These are phyloP conservation scores for Pseudocheirus occidentalis DNA, from an alignment of 2,797 vertebrate genomes.

Conservation along the genomic window DNA sequence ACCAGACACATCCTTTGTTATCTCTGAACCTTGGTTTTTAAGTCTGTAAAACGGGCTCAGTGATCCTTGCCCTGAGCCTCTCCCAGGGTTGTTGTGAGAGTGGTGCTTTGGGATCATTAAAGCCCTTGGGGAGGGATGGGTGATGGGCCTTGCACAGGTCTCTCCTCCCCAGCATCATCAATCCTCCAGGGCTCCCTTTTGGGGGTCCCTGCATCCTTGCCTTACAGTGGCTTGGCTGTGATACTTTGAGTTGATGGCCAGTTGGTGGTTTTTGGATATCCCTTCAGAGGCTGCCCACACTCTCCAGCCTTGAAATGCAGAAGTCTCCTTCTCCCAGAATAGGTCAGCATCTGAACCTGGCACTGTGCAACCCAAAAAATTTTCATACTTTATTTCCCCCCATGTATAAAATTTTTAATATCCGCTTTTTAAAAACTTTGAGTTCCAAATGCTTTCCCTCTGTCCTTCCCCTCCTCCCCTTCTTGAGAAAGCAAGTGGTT, in stretches of 20 bases:
- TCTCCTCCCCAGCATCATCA: neutral
- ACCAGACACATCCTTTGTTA: no score
- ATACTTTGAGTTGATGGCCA: neutral
- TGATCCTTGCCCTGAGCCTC: neutral
- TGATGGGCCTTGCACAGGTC: no score
- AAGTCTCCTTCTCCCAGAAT: neutral
- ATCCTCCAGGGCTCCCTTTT: neutral
- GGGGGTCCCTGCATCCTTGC: no score
- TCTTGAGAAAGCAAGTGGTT: neutral
- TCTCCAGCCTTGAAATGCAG: neutral
- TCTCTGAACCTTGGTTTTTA: neutral
- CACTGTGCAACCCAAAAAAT: slow-evolving; percentile 46
- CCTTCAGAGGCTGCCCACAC: neutral
- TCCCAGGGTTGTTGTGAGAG: no score
- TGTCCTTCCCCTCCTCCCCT: neutral
- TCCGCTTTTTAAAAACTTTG: neutral
- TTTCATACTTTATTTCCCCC: neutral
- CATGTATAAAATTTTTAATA: no score
- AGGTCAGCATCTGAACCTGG: neutral
- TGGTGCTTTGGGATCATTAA: no score
- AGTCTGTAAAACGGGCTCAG: neutral
- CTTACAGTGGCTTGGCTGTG: neutral
- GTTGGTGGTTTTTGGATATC: no score
- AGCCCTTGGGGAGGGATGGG: no score
- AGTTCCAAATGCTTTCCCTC: neutral